These are phyloP conservation scores for Formica exsecta DNA, from an alignment of 1,140 invertebrate genomes.

Conservation along the genomic window DNA sequence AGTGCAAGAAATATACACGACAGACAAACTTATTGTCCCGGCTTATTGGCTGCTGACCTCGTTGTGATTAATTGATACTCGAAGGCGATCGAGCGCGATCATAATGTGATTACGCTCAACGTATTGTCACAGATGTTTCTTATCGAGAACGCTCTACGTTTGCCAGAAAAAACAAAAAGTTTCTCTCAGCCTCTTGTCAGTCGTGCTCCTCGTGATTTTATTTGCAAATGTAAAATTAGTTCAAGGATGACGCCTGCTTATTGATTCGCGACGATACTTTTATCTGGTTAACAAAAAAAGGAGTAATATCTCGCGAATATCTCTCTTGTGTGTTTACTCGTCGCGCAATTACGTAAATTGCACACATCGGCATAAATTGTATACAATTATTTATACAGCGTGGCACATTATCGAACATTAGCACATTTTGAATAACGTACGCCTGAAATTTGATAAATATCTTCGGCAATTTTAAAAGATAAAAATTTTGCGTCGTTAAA, in stretches of 20 bases:
- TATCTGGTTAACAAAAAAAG: constrained; percentile 12
- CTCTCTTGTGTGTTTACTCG: neutral
- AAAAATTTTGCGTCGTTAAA: neutral
- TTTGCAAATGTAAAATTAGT: constrained; percentile 30
- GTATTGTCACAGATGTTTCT: constrained; percentile 34
- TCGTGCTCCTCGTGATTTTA: constrained; percentile 12
- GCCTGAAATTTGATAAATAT: neutral
- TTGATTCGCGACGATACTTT: neutral
- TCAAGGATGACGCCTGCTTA: constrained; percentile 11
- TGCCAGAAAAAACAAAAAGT: neutral
- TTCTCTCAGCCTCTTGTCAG: neutral
- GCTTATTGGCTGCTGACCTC: constrained; percentile 17
- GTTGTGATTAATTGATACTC: constrained; percentile 50
- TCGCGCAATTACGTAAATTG: neutral
- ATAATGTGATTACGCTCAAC: neutral
- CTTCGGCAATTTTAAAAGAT: no score
- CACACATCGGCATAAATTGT: neutral
- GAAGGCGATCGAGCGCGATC: neutral
- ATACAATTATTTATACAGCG: neutral
- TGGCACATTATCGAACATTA: neutral
- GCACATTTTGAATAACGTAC: neutral
- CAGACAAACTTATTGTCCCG: neutral
- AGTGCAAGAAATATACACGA: neutral
- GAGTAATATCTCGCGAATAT: neutral
- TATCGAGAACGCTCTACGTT: neutral